A percentile compares a stretch with the other conserved stretches of the same genome.
These are phyloP conservation scores for Autographa pulchrina DNA, from an alignment of 2,888 invertebrate genomes.

Conservation along the genomic window DNA sequence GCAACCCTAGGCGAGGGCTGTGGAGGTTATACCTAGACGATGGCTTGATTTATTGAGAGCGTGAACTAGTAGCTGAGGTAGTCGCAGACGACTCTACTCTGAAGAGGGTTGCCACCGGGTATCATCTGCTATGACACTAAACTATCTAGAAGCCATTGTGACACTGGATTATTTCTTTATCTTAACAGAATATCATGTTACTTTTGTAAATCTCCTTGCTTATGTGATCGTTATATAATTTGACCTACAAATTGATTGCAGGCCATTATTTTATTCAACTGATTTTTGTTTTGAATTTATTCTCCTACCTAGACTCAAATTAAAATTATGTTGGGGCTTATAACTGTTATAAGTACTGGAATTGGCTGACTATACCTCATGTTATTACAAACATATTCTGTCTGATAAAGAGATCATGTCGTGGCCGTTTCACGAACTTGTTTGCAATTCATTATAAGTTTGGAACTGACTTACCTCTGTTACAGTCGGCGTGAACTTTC, in stretches of 20 bases:
- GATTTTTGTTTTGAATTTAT: too few relatives aligned
- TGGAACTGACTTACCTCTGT: conserved; percentile 61
- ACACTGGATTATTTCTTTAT: background rate
- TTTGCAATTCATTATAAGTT: conserved; percentile 69
- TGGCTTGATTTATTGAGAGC: conserved; percentile 61
- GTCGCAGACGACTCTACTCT: conserved; percentile 37
- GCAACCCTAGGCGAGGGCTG: conserved; percentile 50
- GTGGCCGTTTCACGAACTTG: conserved; percentile 54
- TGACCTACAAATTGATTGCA: too few relatives aligned
- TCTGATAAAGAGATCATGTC: conserved; percentile 56
- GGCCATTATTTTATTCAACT: too few relatives aligned
- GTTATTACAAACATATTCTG: conserved; percentile 40
- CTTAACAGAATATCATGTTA: background rate
- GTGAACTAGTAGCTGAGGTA: conserved; percentile 47
- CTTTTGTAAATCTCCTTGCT: background rate
- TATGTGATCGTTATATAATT: too few relatives aligned
- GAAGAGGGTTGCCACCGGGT: conserved; percentile 26
- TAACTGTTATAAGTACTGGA: background rate
- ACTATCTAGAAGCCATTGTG: background rate
- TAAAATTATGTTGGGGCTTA: too few relatives aligned
- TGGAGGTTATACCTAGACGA: conserved; percentile 52
- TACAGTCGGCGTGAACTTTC: conserved; percentile 54
- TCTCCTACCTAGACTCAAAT: too few relatives aligned
- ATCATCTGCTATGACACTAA: conserved; percentile 26
- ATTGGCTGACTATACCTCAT: conserved; percentile 18